These are phyloP conservation scores for Brachyistius frenatus DNA, from an alignment of 2,113 vertebrate species.

Conservation along the genomic window DNA sequence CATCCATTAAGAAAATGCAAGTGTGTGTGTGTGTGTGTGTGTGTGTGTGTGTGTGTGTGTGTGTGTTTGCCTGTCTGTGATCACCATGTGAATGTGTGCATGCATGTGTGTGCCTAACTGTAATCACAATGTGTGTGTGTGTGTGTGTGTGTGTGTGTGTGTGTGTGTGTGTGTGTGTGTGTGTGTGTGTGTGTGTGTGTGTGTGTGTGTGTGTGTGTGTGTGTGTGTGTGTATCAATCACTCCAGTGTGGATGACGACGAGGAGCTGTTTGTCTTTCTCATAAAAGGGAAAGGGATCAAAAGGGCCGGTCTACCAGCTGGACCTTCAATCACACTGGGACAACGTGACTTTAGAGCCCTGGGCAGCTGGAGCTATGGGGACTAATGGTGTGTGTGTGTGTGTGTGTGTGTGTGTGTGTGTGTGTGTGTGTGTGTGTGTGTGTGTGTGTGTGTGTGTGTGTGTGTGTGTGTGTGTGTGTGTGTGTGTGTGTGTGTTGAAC, in stretches of 20 bases:
- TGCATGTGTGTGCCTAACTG: constrained; percentile 27
- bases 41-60: constrained; percentile 27
- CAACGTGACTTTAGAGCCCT: constrained; percentile 77
- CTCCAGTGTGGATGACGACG: constrained; percentile 71
- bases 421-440: constrained; percentile 24
- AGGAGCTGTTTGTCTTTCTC: constrained; percentile 83
- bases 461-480: constrained; percentile 50
- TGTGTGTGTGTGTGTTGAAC: constrained; percentile 36
- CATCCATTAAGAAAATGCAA: constrained; percentile 65
- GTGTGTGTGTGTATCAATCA: constrained; percentile 68
- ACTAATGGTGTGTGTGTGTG: constrained; percentile 47
- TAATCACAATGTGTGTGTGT: constrained; percentile 43
- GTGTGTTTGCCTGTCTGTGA: constrained; percentile 26
- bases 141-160: constrained; percentile 39
- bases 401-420: constrained; percentile 35
- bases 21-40: constrained; percentile 28
- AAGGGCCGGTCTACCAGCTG: constrained; percentile 80
- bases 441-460: constrained; percentile 41
- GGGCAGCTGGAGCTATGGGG: constrained; percentile 74
- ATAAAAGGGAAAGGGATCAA: constrained; percentile 83
- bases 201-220: constrained; percentile 42
- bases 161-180: too few relatives aligned
- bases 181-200: constrained; percentile 39
- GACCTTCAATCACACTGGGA: constrained; percentile 79
- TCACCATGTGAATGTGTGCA: constrained; percentile 39